Percentiles rank a stretch among this genome's conserved stretches.
phyloP scores from a whole-genome alignment of 2,888 invertebrate species.

The Thera britannica region DNA sequence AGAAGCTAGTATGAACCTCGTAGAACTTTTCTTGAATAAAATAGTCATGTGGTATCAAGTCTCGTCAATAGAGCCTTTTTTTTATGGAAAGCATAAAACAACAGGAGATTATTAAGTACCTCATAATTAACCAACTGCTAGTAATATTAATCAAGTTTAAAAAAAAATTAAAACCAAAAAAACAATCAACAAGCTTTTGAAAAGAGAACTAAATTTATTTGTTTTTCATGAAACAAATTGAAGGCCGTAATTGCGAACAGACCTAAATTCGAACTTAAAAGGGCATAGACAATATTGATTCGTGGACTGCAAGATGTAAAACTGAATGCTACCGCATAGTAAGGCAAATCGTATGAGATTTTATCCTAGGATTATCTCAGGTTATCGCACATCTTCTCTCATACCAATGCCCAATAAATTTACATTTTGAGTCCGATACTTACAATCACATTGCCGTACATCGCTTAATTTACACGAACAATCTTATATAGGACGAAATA shows the following conservation, averaged over 20 bases:
- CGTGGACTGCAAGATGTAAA: slow-evolving; percentile 51
- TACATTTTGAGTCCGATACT: slow-evolving; percentile 26
- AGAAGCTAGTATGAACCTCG: neutral
- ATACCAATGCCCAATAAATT: slow-evolving; percentile 48
- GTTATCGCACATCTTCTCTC: slow-evolving; percentile 71
- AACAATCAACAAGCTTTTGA: too few relatives aligned
- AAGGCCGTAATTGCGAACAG: neutral
- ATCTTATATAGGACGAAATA: neutral
- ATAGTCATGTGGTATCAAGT: slow-evolving; percentile 5
- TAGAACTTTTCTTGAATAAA: neutral
- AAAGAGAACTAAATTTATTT: too few relatives aligned
- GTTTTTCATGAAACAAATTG: too few relatives aligned
- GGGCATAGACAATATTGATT: slow-evolving; percentile 46
- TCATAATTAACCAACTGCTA: too few relatives aligned
- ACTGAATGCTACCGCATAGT: slow-evolving; percentile 64
- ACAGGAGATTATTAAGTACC: too few relatives aligned
- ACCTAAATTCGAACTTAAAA: slow-evolving; percentile 3
- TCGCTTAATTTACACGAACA: slow-evolving; percentile 28
- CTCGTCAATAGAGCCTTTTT: slow-evolving; percentile 4
- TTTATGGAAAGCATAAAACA: slow-evolving; percentile 7
- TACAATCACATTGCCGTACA: slow-evolving; percentile 37
- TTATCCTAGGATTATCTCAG: slow-evolving; percentile 75
- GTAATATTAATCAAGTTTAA: too few relatives aligned
- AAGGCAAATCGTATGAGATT: slow-evolving; percentile 73
- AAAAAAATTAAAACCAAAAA: too few relatives aligned